Evolutionary conservation across 2,113 vertebrate genomes (phyloP).

Genomic region (Takifugu flavidus): DNA sequence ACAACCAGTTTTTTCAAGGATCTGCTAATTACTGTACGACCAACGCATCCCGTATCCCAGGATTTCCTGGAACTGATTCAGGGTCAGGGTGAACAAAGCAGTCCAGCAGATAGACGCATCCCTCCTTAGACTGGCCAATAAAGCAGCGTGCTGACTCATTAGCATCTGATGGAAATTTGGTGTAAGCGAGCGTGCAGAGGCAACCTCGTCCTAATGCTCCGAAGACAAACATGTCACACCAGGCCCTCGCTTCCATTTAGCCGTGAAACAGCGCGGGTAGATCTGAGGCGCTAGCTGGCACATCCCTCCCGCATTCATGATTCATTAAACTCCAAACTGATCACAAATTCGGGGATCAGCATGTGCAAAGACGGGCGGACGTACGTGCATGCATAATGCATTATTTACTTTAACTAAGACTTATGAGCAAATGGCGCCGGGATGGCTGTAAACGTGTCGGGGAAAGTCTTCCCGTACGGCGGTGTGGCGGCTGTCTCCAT

Average conservation of each 20-base stretch:
- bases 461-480: not conserved
- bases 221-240: slow-evolving; percentile 7
- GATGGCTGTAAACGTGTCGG: slow-evolving; percentile 22
- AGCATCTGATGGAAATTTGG: too few relatives aligned
- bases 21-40: too few relatives aligned
- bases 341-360: slow-evolving; percentile 43
- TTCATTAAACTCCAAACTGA: slow-evolving; percentile 32
- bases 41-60: too few relatives aligned
- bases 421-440: slow-evolving; percentile 27
- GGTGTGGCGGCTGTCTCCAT: slow-evolving; percentile 30
- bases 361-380: slow-evolving; percentile 8
- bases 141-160: too few relatives aligned
- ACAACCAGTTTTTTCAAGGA: not conserved
- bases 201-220: slow-evolving; percentile 16
- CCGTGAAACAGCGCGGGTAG: slow-evolving; percentile 31
- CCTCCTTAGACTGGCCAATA: too few relatives aligned
- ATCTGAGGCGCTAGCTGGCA: slow-evolving; percentile 28
- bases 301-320: slow-evolving; percentile 36
- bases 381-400: slow-evolving; percentile 29
- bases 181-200: slow-evolving; percentile 9
- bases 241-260: slow-evolving; percentile 11
- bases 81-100: too few relatives aligned
- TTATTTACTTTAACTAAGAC: slow-evolving; percentile 36
- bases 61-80: too few relatives aligned
- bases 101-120: too few relatives aligned